A percentile compares a stretch with the other conserved stretches of the same genome.
phyloP scores from a whole-genome alignment of 2,113 vertebrate species.

The Aplodontia rufa region DNA sequence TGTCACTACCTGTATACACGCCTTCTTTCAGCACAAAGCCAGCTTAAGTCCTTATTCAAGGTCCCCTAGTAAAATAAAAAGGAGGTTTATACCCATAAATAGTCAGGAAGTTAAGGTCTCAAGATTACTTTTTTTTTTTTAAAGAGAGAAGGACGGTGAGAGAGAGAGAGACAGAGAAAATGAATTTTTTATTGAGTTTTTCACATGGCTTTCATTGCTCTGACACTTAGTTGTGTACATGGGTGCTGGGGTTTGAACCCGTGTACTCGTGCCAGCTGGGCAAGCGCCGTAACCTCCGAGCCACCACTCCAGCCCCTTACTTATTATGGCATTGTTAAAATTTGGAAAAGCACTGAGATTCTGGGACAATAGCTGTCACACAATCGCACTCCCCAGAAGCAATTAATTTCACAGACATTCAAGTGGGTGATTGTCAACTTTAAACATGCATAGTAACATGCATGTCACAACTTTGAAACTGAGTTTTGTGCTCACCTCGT shows the following conservation, averaged over 20 bases:
- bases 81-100: not conserved
- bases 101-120: not conserved
- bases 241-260: no score
- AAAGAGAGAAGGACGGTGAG: no score
- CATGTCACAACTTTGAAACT: constrained; percentile 33
- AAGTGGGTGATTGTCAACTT: not conserved
- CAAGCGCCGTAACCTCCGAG: no score
- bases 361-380: not conserved
- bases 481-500: not conserved
- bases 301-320: no score
- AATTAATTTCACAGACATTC: constrained; percentile 42
- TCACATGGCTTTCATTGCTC: no score
- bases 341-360: not conserved
- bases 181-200: no score
- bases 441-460: not conserved
- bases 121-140: no score
- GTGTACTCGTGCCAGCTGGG: no score
- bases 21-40: not conserved
- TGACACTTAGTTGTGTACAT: no score
- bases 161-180: no score
- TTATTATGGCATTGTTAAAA: not conserved
- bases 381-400: not conserved
- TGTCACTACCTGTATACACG: not conserved
- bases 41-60: not conserved
- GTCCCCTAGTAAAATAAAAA: not conserved